These are phyloP conservation scores for Drosophila neocordata DNA, from an alignment of 1,140 invertebrate species.

Conservation along the genomic window DNA sequence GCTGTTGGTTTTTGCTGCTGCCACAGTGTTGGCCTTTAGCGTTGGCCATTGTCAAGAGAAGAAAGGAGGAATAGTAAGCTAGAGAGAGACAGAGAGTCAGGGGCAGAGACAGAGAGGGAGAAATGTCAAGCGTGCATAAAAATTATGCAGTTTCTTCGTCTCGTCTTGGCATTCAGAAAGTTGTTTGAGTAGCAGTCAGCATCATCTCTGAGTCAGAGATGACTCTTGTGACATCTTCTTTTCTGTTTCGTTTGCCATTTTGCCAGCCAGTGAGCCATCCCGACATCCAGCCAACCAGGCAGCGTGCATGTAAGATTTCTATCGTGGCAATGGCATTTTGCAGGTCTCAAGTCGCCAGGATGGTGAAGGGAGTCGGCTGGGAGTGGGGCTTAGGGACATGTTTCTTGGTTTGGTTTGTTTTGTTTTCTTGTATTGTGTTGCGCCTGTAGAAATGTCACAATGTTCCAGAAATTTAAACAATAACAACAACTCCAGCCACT, in stretches of 20 bases:
- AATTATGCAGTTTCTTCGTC: background rate
- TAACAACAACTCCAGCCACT: background rate
- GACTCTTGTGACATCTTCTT: conserved; percentile 20
- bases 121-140: conserved; percentile 21
- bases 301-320: conserved; percentile 13
- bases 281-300: conserved; percentile 22
- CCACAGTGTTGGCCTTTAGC: conserved; percentile 6
- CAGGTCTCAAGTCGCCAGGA: background rate
- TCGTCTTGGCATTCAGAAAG: conserved; percentile 12
- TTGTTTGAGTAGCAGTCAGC: conserved; percentile 13
- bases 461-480: conserved; percentile 12
- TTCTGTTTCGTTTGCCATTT: conserved; percentile 7
- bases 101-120: background rate
- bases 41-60: background rate
- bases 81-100: background rate
- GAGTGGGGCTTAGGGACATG: background rate
- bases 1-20: no score
- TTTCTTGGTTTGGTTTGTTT: conserved; percentile 1
- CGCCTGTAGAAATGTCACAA: conserved; percentile 19
- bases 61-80: background rate
- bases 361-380: background rate
- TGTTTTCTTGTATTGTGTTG: conserved; percentile 3
- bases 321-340: conserved; percentile 25
- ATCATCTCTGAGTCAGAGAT: conserved; percentile 8
- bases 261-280: background rate